Conservation (phyloP, 2,888 invertebrate species). For the Tenthredo distinguenda region DNA sequence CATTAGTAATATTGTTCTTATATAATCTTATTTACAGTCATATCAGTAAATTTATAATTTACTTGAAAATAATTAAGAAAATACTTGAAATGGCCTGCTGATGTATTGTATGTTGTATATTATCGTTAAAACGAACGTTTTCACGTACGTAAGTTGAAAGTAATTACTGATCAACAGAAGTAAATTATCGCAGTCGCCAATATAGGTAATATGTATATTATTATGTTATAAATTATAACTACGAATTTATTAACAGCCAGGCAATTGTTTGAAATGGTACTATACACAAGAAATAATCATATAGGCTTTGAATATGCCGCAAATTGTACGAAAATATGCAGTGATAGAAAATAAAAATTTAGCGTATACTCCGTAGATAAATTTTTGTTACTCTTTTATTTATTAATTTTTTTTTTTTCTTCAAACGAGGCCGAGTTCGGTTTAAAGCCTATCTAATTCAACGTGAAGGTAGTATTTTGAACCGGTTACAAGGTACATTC, state of each 20-base stretch:
- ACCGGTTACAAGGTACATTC: conserved; percentile 50
- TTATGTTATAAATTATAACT: conserved; percentile 23
- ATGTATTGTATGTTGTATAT: background rate
- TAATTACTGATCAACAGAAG: conserved; percentile 30
- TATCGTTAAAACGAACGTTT: conserved; percentile 7
- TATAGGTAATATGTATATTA: background rate
- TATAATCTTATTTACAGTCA: conserved; percentile 48
- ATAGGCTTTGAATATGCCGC: conserved; percentile 8
- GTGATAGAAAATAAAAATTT: conserved; percentile 34
- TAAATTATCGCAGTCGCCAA: conserved; percentile 23
- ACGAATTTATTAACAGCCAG: conserved; percentile 28
- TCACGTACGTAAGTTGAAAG: conserved; percentile 1
- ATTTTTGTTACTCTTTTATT: background rate
- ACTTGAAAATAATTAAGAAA: conserved; percentile 3
- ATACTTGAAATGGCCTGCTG: conserved; percentile 39
- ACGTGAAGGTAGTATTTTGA: conserved; percentile 40
- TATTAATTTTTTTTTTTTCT: background rate
- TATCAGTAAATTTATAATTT: conserved; percentile 41
- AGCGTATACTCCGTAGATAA: background rate
- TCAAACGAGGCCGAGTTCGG: background rate
- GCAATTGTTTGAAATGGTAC: conserved; percentile 3
- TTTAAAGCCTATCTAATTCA: conserved; percentile 30
- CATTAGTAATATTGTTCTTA: conserved; percentile 28
- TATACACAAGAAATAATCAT: background rate
- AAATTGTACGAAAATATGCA: conserved; percentile 19